Base-by-base conservation (phyloP, 30 jellyfish, hydroid and myxozoan genomes). In the Catostylus mosaicus region DNA sequence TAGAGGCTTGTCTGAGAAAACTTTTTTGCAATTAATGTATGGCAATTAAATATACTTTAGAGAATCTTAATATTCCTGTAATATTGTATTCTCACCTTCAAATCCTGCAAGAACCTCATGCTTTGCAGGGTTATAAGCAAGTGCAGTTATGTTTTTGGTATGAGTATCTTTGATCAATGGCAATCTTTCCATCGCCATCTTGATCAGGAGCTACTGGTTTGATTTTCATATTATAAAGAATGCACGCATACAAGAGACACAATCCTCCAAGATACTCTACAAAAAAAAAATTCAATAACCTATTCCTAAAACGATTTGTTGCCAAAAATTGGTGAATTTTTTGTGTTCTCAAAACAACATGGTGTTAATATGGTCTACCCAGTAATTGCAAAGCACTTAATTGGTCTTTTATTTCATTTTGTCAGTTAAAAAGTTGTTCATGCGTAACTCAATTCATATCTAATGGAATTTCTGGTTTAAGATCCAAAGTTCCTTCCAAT, bases 181-280 rank as follows among this genome's bases (percentile, higher is more conserved):
- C 46, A 61, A 38, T 67, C 77, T 91, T 84, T 91, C 96, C 98
- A 91, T 91, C 30, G 98, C 95, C 98, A 91, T 91, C 66, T 68
- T 77, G 32, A 29, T 16, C 2, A 19, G 22, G 0, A 9, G 5
- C 34, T 8, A 16, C 9, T 27, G 12, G 54, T 30, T 20, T 30
- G 1, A 38, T 12, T 37, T 30, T 33, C 80, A 68, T 68, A 65
- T 1, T 65, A 65, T 5, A 31, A 2, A 1, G 47, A 61, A 23
- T 8, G 8, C 20, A 56, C 20, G 7, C 26, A n/a, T 56, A n/a
- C 6, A 19, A 19, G 26, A 23, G 22, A 18, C 56, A 7, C 23
- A 22, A 8, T 33, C 56, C 59, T 16, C 10, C 56, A 0, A 38
- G 23, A 34, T 11, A 6, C 60, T 3, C 36, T 22, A 22, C 48